These are phyloP conservation scores for Protobothrops flavoviridis DNA, from an alignment of 2,113 vertebrate genomes.

Conservation along the genomic window DNA sequence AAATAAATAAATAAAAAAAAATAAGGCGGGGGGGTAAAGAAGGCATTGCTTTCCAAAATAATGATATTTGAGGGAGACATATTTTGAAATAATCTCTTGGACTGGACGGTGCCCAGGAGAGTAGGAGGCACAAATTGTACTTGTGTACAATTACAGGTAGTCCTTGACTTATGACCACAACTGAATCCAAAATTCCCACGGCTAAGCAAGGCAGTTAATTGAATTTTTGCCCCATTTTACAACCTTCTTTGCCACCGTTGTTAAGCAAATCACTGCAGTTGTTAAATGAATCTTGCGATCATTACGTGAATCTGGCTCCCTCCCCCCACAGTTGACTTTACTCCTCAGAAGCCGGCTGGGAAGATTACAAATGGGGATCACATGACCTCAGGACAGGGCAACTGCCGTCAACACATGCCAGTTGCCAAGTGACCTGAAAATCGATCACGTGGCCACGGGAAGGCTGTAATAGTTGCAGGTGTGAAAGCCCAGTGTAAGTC, in stretches of 20 bases:
- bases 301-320: neutral
- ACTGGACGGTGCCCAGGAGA: neutral
- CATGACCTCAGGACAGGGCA: neutral
- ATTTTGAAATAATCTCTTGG: neutral
- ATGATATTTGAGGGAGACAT: neutral
- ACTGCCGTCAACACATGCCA: neutral
- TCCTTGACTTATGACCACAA: neutral
- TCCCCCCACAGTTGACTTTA: neutral
- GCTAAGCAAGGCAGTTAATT: neutral
- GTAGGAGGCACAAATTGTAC: neutral
- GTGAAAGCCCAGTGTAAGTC: neutral
- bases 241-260: neutral
- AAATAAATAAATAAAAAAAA: neutral
- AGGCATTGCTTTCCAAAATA: neutral
- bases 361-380: neutral
- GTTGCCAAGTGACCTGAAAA: neutral
- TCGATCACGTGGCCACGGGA: neutral
- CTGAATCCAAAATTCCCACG: neutral
- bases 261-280: neutral
- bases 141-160: neutral
- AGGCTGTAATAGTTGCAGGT: neutral
- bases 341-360: neutral
- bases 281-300: neutral
- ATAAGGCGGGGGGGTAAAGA: rapidly evolving
- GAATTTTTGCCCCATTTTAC: neutral